phyloP scores from a whole-genome alignment of 2,797 vertebrate species.

The Muraenolepis orangiensis region DNA sequence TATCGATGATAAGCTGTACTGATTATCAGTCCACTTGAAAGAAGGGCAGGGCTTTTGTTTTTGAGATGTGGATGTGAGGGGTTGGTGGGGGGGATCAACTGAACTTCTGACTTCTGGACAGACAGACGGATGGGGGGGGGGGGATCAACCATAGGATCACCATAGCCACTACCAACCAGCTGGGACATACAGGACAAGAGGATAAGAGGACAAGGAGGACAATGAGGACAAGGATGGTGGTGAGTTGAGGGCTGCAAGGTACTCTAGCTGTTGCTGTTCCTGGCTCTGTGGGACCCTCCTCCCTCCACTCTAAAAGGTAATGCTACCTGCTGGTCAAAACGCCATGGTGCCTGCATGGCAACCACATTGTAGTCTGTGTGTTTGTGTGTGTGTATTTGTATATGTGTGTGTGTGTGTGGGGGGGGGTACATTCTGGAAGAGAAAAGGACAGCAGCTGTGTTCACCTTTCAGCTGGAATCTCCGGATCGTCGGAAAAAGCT shows the following conservation, averaged over 20 bases:
- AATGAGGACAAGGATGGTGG: slow-evolving; percentile 24
- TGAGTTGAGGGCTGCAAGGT: slow-evolving; percentile 12
- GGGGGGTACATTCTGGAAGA: background rate
- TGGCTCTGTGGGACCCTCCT: slow-evolving; percentile 46
- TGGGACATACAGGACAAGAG: too few species aligned
- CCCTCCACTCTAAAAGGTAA: slow-evolving; percentile 69
- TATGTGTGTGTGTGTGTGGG: background rate
- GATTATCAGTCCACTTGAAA: too few species aligned
- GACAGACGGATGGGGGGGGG: too few species aligned
- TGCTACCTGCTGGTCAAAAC: slow-evolving; percentile 55
- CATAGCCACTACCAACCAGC: slow-evolving; percentile 42
- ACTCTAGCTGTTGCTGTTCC: slow-evolving; percentile 44
- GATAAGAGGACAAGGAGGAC: too few species aligned
- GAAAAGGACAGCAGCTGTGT: slow-evolving; percentile 4
- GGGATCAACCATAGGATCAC: too few species aligned
- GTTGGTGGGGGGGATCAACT: too few species aligned
- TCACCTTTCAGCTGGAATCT: slow-evolving; percentile 37
- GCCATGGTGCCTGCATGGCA: slow-evolving; percentile 47
- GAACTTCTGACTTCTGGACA: too few species aligned
- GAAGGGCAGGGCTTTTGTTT: too few species aligned
- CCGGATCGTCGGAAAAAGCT: background rate
- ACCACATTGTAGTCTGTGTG: slow-evolving; percentile 1
- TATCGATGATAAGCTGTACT: too few species aligned
- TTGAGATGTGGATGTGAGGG: too few species aligned
- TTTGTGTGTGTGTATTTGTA: background rate